phyloP scores from a whole-genome alignment of 92 coral and sea anemone species.

The Umimayanthus kanabou region DNA sequence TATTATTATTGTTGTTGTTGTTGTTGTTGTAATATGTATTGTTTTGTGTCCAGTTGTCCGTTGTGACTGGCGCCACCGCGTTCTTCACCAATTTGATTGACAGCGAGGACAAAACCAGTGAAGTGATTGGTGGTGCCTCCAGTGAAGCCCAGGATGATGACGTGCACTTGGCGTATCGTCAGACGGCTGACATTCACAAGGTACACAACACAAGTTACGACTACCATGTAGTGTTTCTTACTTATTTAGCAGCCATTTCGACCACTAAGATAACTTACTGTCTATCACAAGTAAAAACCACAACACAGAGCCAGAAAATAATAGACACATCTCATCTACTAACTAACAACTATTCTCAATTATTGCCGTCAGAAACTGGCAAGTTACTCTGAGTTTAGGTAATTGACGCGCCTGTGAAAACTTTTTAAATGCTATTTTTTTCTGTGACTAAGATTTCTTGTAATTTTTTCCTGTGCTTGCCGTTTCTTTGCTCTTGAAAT shows the following conservation, averaged over 20 bases:
- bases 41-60: slow-evolving; percentile 57
- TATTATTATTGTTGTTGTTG: too few species aligned
- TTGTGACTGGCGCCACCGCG: slow-evolving; percentile 72
- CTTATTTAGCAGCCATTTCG: neutral
- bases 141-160: slow-evolving; percentile 89
- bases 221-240: neutral
- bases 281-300: neutral
- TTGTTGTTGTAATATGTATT: too few species aligned
- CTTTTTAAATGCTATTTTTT: too few species aligned
- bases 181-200: slow-evolving; percentile 84
- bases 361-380: too few species aligned
- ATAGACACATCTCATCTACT: too few species aligned
- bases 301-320: neutral
- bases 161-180: slow-evolving; percentile 90
- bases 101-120: slow-evolving; percentile 76
- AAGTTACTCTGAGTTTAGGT: too few species aligned
- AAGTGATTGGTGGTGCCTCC: slow-evolving; percentile 82
- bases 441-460: too few species aligned
- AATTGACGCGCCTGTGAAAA: too few species aligned
- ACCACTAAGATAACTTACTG: neutral
- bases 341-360: too few species aligned
- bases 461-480: too few species aligned
- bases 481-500: too few species aligned
- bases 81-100: slow-evolving; percentile 97
- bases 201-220: slow-evolving; percentile 39